phyloP scores from a whole-genome alignment of 2,113 vertebrate genomes.

The Thermophis baileyi region DNA sequence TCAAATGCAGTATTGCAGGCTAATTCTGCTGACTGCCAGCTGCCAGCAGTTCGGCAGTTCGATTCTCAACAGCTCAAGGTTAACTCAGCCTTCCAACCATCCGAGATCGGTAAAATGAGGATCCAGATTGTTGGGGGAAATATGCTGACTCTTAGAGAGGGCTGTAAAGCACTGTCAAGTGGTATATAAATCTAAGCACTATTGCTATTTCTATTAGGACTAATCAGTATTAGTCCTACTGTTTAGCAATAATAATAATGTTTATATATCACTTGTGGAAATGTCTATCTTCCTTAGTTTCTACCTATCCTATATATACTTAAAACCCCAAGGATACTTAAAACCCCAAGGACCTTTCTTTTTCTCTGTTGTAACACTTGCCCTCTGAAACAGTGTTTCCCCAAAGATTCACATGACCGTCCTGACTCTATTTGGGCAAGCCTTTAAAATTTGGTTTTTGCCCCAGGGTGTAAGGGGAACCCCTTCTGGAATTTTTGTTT shows the following conservation, averaged over 20 bases:
- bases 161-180: too few relatives aligned
- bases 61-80: too few relatives aligned
- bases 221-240: background rate
- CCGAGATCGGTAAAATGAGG: too few relatives aligned
- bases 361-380: background rate
- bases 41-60: too few relatives aligned
- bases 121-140: too few relatives aligned
- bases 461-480: background rate
- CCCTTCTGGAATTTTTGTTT: background rate
- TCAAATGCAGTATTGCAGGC: too few relatives aligned
- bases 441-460: background rate
- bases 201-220: background rate
- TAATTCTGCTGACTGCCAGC: too few relatives aligned
- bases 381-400: background rate
- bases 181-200: too few relatives aligned
- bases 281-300: background rate
- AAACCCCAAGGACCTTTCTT: background rate
- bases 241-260: background rate
- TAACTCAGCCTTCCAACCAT: too few relatives aligned
- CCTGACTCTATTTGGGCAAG: background rate
- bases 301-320: background rate
- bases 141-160: too few relatives aligned
- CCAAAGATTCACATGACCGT: background rate
- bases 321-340: background rate
- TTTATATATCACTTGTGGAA: background rate